These are phyloP conservation scores for Scaptomyza tumidula DNA, from an alignment of 2,888 invertebrate genomes.

Conservation along the genomic window DNA sequence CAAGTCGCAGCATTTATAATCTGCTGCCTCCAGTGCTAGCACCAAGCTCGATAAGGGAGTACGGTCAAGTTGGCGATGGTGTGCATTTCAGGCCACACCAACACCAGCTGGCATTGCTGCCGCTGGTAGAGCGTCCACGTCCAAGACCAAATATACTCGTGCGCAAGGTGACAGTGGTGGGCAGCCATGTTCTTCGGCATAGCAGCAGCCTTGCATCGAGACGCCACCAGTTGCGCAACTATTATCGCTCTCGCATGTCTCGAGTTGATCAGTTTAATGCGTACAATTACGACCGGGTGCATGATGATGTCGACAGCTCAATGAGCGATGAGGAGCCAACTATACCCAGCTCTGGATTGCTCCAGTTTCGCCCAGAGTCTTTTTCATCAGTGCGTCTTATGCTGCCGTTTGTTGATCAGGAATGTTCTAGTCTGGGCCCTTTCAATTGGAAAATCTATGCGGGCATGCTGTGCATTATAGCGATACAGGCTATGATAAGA, in stretches of 20 bases:
- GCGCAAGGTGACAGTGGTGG: conserved; percentile 46
- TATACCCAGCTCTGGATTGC: background rate
- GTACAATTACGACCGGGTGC: background rate
- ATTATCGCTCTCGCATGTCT: background rate
- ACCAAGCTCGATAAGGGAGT: conserved; percentile 25
- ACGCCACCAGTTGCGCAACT: conserved; percentile 12
- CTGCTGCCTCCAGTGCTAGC: background rate
- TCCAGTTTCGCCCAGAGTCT: background rate
- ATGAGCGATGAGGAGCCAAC: background rate
- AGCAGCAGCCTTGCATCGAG: conserved; percentile 20
- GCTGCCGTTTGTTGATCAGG: background rate
- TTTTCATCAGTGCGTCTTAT: background rate
- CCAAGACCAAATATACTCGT: conserved; percentile 30
- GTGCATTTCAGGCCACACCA: conserved; percentile 7
- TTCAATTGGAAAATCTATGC: conserved; percentile 47
- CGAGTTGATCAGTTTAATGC: conserved; percentile 5
- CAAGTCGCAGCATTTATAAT: conserved; percentile 1
- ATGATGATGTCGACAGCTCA: background rate
- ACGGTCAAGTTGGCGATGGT: conserved; percentile 39
- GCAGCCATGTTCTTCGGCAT: conserved; percentile 44
- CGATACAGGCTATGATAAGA: conserved; percentile 36
- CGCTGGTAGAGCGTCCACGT: conserved; percentile 11
- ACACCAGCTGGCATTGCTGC: conserved; percentile 8
- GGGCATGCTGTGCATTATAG: conserved; percentile 41
- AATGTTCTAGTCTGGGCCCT: conserved; percentile 1